Evolutionary conservation across 2,797 vertebrate genomes (phyloP), one percentile per base, ranked within the genome.

Genomic region (Distichodus sexfasciatus): DNA sequence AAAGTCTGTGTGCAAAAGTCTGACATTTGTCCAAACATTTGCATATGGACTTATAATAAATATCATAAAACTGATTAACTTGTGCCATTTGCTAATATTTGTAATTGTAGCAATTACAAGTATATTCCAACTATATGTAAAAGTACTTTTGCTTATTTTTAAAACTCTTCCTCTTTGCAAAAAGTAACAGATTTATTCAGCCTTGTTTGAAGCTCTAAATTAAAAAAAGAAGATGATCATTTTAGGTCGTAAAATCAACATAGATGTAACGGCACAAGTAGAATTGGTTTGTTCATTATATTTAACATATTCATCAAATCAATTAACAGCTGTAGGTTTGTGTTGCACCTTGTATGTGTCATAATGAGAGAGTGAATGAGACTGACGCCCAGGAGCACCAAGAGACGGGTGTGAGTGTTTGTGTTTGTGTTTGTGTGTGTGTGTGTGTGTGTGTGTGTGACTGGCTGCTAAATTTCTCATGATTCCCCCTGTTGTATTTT

Each of bases 391-490:
- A 54, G 51, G 41, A 24, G 46, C 40, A 54, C n/a, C 43, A 66
- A 50, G 8, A 35, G 44, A 43, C 41, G 46, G 53, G 23, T 61
- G 59, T 66, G 58, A 15, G 15, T 54, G 40, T 4, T 38, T 51
- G n/a, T 64, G 44, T 61, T 29, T 14, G 24, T 59, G 48, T 6
- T 2, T 54, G 38, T n/a, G n/a, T 41, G 46, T 58, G 23, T 61
- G 59, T 66, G 58, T 21, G 15, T 54, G 40, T 4, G 44, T 51
- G n/a, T 64, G 44, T 61, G 38, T 14, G 24, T 59, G 48, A 8
- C 3, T 54, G 38, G 14, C 58, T 68, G 69, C 64, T 72, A 58
- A 63, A 44, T 63, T 70, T 72, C 75, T 69, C 59, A 72, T 75
- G 69, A 60, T 58, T 66, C 44, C 47, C n/a, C 66, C 33, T 61